Conservation (phyloP, 2,888 invertebrate species). For the Diarsia mendica region DNA sequence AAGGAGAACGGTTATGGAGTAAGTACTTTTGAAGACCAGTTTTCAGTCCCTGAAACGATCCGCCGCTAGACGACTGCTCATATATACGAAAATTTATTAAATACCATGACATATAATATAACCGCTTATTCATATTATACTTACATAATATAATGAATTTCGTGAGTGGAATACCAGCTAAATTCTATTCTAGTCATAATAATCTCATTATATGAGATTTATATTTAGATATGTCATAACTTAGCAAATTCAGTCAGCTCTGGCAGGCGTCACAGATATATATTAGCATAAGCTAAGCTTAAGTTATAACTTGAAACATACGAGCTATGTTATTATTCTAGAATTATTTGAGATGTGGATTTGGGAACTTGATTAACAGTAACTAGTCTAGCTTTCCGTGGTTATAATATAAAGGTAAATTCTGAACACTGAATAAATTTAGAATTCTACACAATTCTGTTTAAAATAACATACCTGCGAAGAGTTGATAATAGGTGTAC, state of each 20-base stretch:
- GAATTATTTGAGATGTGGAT: constrained; percentile 12
- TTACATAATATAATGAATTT: constrained; percentile 18
- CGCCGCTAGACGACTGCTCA: neutral
- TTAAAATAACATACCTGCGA: neutral
- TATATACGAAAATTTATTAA: neutral
- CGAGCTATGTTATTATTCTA: constrained; percentile 9
- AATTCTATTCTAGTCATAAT: constrained; percentile 19
- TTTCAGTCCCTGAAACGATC: constrained; percentile 10
- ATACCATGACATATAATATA: neutral
- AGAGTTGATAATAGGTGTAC: neutral
- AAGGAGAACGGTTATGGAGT: constrained; percentile 28
- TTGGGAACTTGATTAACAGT: constrained; percentile 6
- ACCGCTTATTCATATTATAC: neutral
- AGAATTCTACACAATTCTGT: neutral
- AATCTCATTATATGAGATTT: constrained; percentile 40
- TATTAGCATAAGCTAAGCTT: constrained; percentile 44
- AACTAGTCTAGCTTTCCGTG: neutral
- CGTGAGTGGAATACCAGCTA: neutral
- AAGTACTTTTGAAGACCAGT: constrained; percentile 16
- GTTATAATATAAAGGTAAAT: constrained; percentile 10
- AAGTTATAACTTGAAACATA: constrained; percentile 40
- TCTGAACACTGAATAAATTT: neutral
- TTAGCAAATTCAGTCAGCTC: constrained; percentile 22
- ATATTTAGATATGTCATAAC: constrained; percentile 31
- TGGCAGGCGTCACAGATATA: constrained; percentile 26